Conservation (phyloP, 2,888 invertebrate species). For the Tribolium freemani region DNA sequence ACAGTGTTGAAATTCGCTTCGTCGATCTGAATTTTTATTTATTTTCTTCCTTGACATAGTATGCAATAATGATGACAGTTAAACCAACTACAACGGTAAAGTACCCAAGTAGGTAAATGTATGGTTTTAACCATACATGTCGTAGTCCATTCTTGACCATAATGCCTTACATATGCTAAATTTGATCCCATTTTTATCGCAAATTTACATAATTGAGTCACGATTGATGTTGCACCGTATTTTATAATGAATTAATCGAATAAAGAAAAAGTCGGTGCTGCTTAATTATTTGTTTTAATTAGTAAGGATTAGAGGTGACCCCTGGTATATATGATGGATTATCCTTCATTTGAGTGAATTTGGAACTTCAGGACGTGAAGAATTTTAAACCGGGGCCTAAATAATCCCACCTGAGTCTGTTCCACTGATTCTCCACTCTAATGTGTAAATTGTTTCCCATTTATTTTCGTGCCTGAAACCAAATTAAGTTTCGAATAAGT, state of each 20-base stretch:
- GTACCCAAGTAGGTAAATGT: not conserved
- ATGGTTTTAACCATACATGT: not conserved
- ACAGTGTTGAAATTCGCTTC: too few relatives aligned
- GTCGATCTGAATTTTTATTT: too few relatives aligned
- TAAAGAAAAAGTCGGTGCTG: conserved; percentile 5
- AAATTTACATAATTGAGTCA: not conserved
- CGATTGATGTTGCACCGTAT: not conserved
- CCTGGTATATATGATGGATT: conserved; percentile 19
- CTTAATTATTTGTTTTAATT: conserved; percentile 48
- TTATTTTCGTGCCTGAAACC: conserved; percentile 55
- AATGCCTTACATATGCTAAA: not conserved
- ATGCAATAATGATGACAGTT: not conserved
- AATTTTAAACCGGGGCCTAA: conserved; percentile 50
- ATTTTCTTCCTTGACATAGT: not conserved
- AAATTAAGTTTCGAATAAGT: conserved; percentile 56
- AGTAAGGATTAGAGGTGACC: conserved; percentile 39
- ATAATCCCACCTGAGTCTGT: conserved; percentile 42
- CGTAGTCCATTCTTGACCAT: not conserved
- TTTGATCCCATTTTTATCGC: not conserved
- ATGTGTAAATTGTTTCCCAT: conserved; percentile 57
- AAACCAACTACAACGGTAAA: not conserved
- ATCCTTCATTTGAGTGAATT: conserved; percentile 13
- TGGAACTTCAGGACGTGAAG: conserved; percentile 32
- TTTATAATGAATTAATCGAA: conserved; percentile 22
- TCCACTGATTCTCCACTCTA: conserved; percentile 27